A percentile compares a stretch with the other conserved stretches of the same genome.
Conservation (phyloP, 2,797 vertebrate species). For the Neopelma chrysocephalum region DNA sequence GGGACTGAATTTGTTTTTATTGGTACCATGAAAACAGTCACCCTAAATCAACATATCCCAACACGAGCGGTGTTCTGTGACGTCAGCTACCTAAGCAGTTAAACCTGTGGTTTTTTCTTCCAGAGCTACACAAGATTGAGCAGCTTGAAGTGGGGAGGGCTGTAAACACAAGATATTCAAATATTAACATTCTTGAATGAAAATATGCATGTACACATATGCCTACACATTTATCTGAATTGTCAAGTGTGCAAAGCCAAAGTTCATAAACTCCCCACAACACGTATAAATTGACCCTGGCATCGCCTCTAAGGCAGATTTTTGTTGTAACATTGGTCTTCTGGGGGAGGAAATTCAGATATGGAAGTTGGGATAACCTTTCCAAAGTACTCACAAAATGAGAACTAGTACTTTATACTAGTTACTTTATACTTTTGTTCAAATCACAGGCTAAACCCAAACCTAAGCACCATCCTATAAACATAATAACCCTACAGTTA, state of each 20-base stretch:
- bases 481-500: not conserved
- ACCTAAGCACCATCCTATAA: not conserved
- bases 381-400: not conserved
- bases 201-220: not conserved
- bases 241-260: not conserved
- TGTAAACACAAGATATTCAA: not conserved
- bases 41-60: not conserved
- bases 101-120: not conserved
- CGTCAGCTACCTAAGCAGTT: not conserved
- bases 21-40: not conserved
- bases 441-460: not conserved
- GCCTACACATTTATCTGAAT: not conserved
- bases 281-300: not conserved
- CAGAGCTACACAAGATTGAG: not conserved
- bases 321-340: not conserved
- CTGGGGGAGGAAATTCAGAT: not conserved
- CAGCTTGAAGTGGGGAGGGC: not conserved
- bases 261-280: not conserved
- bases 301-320: not conserved
- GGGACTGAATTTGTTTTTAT: not conserved
- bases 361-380: not conserved
- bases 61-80: not conserved
- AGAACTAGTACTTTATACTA: not conserved
- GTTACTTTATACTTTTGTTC: not conserved
- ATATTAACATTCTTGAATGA: not conserved